Percentiles rank a stretch among this genome's conserved stretches.
Conservation (phyloP, 2,888 invertebrate species). For the Marasmarcha lunaedactyla region DNA sequence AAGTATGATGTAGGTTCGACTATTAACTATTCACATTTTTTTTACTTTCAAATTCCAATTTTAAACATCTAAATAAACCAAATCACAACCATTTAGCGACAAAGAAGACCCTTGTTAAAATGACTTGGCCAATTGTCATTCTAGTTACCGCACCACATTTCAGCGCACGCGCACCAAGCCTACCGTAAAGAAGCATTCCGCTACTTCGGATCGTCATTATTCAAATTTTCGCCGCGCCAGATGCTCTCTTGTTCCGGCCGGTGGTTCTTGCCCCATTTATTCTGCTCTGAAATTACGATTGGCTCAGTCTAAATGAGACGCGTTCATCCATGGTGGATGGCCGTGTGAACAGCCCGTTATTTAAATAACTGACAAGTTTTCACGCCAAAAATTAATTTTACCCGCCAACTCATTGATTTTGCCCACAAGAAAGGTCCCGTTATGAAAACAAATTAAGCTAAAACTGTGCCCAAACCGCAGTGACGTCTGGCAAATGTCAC, state of each 20-base stretch:
- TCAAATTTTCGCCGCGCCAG: slow-evolving; percentile 66
- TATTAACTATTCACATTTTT: no score
- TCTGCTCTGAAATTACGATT: slow-evolving; percentile 65
- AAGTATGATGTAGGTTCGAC: no score
- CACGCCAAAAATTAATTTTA: not conserved
- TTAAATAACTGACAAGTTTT: slow-evolving; percentile 44
- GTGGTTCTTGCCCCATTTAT: slow-evolving; percentile 62
- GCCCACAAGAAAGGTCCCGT: not conserved
- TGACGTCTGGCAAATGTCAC: not conserved
- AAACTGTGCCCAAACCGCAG: not conserved
- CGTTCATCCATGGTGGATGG: slow-evolving; percentile 60
- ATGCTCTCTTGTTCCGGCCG: slow-evolving; percentile 66
- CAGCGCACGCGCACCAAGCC: slow-evolving; percentile 38
- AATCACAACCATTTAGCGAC: no score
- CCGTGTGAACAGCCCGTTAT: slow-evolving; percentile 64
- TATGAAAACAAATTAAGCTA: not conserved
- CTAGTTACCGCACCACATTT: not conserved
- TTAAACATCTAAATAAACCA: no score
- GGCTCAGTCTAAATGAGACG: slow-evolving; percentile 54
- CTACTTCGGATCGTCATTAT: slow-evolving; percentile 58
- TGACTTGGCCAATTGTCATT: not conserved
- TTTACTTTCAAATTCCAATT: no score
- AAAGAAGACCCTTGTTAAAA: not conserved
- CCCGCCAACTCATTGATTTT: not conserved
- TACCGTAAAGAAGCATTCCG: slow-evolving; percentile 58